phyloP scores from a whole-genome alignment of 2,888 invertebrate genomes.

The Sericinus montela region DNA sequence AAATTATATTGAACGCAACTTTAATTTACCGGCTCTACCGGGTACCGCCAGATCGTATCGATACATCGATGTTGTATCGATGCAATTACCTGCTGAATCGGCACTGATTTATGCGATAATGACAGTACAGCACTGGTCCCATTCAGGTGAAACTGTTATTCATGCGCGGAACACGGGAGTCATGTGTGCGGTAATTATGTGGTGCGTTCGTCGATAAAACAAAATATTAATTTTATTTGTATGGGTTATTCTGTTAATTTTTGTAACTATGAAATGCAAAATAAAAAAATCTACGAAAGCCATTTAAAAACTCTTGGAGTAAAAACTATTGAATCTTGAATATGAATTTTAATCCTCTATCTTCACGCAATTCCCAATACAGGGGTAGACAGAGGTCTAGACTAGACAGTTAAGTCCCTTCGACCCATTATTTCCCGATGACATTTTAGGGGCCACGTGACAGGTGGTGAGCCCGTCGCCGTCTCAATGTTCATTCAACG shows the following conservation, averaged over 20 bases:
- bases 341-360: too few species aligned
- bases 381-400: too few species aligned
- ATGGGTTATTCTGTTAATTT: constrained; percentile 10
- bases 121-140: constrained; percentile 39
- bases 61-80: constrained; percentile 43
- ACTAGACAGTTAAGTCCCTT: too few species aligned
- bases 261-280: too few species aligned
- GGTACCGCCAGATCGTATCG: constrained; percentile 32
- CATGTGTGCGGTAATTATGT: constrained; percentile 38
- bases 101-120: constrained; percentile 71
- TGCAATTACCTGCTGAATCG: constrained; percentile 56
- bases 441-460: too few species aligned
- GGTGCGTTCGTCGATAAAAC: constrained; percentile 14
- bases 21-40: constrained; percentile 44
- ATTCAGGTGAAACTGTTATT: constrained; percentile 37
- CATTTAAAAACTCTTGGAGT: too few species aligned
- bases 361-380: too few species aligned
- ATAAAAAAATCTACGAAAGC: too few species aligned
- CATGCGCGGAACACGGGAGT: constrained; percentile 47
- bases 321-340: too few species aligned
- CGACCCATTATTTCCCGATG: too few species aligned
- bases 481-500: too few species aligned
- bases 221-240: constrained; percentile 12
- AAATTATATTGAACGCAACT: constrained; percentile 49
- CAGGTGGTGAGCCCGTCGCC: too few species aligned